Base-by-base conservation (phyloP, 2,113 vertebrate species). In the Lota lota region DNA sequence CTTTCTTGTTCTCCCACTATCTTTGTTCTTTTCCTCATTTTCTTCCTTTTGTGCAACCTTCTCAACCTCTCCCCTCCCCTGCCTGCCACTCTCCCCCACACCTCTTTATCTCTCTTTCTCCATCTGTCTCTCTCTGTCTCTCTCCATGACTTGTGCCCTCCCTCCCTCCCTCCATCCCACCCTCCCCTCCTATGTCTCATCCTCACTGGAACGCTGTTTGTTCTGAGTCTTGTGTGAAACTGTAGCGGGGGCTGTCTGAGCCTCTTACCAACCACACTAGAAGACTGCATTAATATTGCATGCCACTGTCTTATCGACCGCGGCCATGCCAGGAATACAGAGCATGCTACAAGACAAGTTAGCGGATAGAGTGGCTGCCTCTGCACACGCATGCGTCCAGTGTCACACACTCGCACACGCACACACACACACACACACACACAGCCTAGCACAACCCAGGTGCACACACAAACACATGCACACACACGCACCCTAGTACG, bases 271-370 rank as follows among this genome's bases (percentile, higher is more conserved):
- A 95, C 94, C 94, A 94, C 94, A 93, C 88, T 87, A 89, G 91
- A 90, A 91, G 89, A 90, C 92, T 88, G 81, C 93, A 96, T 97
- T 96, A 95, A 97, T 96, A 96, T 98, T 98, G 95, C 91, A 97
- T 88, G 91, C 89, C 68, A 85, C 87, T 93, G 92, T 93, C 71
- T 90, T 88, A 90, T 92, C 91, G 93, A 96, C 92, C 88, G 89
- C 80, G 81, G 86, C 82, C 81, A 90, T 85, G 87, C 84, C 89
- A 87, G 87, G 85, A 88, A 92, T 87, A 92, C 89, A 89, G 80
- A 78, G 78, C 73, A 70, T 69, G 73, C 76, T 78, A 80, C 79
- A 77, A 83, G 80, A 78, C 79, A 80, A 82, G 81, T 84, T 83
- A 88, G 83, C 66, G 63, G 78, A 79, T 77, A 53, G 70, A 87